A percentile compares a stretch with the other conserved stretches of the same genome.
Conservation (phyloP, 2,797 vertebrate species). For the Dromococcyx pavoninus region DNA sequence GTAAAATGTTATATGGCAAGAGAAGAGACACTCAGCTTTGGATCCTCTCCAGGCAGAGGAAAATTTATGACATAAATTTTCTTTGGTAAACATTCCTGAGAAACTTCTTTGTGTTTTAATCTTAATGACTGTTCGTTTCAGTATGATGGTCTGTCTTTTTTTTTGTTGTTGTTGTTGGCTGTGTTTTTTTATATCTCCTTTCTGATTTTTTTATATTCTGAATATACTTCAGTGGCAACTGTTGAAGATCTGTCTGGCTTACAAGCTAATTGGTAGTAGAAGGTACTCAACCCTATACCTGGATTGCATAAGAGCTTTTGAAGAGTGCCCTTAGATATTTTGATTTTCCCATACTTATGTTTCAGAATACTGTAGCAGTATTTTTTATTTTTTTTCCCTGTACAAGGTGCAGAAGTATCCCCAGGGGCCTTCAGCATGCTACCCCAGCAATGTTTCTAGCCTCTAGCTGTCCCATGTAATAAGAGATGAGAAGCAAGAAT, state of each 20-base stretch:
- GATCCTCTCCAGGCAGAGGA: constrained; percentile 20
- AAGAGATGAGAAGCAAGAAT: constrained; percentile 10
- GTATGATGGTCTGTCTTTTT: not conserved
- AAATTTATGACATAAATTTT: constrained; percentile 20
- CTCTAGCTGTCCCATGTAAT: constrained; percentile 36
- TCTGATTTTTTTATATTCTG: not conserved
- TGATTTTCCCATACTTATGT: not conserved
- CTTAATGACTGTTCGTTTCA: not conserved
- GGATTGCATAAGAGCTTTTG: not conserved
- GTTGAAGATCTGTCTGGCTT: constrained; percentile 1
- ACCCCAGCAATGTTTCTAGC: not conserved
- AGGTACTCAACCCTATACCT: not conserved
- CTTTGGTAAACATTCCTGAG: constrained; percentile 37
- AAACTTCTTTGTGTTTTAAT: constrained; percentile 25
- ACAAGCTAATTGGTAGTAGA: constrained; percentile 1
- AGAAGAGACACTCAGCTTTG: constrained; percentile 33
- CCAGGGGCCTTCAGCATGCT: not conserved
- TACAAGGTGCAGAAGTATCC: not conserved
- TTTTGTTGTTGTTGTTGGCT: not conserved
- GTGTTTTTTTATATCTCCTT: not conserved
- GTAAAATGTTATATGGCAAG: constrained; percentile 40
- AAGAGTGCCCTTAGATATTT: not conserved
- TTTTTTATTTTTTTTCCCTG: not conserved
- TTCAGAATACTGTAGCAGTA: not conserved
- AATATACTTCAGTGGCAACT: not conserved